A percentile compares a stretch with the other conserved stretches of the same genome.
Conservation (phyloP, 1,140 invertebrate genomes). For the Panagrolaimus sp. region DNA sequence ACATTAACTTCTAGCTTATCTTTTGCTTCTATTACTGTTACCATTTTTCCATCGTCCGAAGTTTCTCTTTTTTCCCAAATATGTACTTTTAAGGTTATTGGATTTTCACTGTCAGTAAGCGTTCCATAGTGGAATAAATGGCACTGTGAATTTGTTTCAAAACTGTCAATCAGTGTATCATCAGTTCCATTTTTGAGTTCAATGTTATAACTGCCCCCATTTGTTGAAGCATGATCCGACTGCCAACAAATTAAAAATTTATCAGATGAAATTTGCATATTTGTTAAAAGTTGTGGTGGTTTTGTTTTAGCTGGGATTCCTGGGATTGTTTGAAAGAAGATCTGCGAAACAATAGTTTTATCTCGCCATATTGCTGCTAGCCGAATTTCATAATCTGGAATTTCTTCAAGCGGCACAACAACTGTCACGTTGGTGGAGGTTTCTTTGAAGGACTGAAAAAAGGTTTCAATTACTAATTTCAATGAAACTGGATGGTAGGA, state of each 20-base stretch:
- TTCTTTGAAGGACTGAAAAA: constrained; percentile 36
- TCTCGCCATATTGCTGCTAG: constrained; percentile 42
- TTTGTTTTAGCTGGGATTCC: constrained; percentile 2
- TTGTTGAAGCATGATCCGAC: constrained; percentile 10
- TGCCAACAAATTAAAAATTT: constrained; percentile 18
- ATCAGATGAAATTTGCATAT: not conserved
- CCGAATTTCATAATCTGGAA: constrained; percentile 29
- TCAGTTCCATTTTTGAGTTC: not conserved
- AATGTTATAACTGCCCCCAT: not conserved
- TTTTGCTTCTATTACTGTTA: constrained; percentile 10
- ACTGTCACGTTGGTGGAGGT: constrained; percentile 31
- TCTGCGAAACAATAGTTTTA: constrained; percentile 28
- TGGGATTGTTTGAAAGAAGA: constrained; percentile 29
- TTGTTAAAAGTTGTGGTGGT: constrained; percentile 11
- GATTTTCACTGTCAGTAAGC: too few relatives aligned
- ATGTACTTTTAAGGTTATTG: too few relatives aligned
- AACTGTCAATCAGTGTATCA: constrained; percentile 1
- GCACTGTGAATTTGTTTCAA: constrained; percentile 1
- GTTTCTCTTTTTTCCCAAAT: not conserved
- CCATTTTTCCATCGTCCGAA: constrained; percentile 1
- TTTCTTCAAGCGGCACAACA: constrained; percentile 29
- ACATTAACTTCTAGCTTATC: constrained; percentile 13
- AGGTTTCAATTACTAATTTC: too few relatives aligned
- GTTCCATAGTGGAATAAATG: not conserved
- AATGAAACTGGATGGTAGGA: too few relatives aligned